Evolutionary conservation across 1,140 invertebrate species (phyloP), one percentile per base, ranked within the genome.

Genomic region (Cyrtorhinus lividipennis): DNA sequence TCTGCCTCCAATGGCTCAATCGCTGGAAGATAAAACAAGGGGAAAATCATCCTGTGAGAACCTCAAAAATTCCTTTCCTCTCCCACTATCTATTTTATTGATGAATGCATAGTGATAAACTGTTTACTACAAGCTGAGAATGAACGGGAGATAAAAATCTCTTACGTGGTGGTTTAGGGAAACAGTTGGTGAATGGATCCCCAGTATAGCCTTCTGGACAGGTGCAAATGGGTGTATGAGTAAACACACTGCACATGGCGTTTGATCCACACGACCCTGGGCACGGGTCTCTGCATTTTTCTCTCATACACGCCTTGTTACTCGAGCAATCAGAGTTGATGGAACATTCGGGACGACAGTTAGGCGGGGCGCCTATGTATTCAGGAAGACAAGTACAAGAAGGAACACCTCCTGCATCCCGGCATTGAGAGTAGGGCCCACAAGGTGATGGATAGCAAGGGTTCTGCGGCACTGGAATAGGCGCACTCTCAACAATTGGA

Each of bases 361-460:
- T 73, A 62, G 71, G 76, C 25, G 74, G 77, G 65, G 66, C 66
- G 62, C 76, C 75, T 8, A 66, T 67, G 62, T 73, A 74, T 57
- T 71, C 71, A 24, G 71, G 66, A 26, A 72, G 59, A 65, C 72
- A 80, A 62, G 69, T 73, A 66, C 72, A 77, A 15, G 71, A 71
- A 44, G 70, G 74, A 61, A 59, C 64, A 27, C 70, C 69, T 30
- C 73, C 74, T 2, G 73, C 68, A 13, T 73, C 68, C 67, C 72
- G 69, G 67, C 80, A 82, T 45, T 76, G 68, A 2, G 79, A 74
- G 65, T 79, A 77, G 0, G 74, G 71, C 15, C 80, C 80, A 69
- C 79, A 80, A 15, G 78, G 77, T n/a, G 77, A 79, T 27, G 78
- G 74, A 57, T 73, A 63, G 63, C 77, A 75, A 25, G 74, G 80